Base-by-base conservation (phyloP, 1,140 invertebrate genomes). In the Euglossa dilemma region DNA sequence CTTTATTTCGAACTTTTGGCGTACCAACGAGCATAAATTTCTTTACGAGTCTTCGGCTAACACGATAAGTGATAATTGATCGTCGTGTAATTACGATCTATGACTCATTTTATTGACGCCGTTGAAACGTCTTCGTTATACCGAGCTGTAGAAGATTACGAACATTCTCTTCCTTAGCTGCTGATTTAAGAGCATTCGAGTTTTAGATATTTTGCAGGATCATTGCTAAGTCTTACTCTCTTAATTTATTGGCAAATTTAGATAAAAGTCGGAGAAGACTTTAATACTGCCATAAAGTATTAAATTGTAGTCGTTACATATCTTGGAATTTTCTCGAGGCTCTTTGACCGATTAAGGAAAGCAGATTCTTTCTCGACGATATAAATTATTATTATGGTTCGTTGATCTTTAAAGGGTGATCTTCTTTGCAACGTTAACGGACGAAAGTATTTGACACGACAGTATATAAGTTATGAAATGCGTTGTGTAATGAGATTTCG, bases 401-500 rank as follows among this genome's bases (percentile, higher is more conserved):
- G 14, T 11, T 45, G 36, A 36, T 36, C 36, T 36, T 36, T 36
- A 36, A 36, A 36, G 36, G n/a, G 59, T 6, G 12, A 12, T n/a
- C 6, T n/a, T 2, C 3, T 47, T n/a, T 45, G 11, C 2, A 66
- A 66, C 7, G 23, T 23, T 45, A 8, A n/a, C 0, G n/a, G 6
- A 63, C 1, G n/a, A 23, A 43, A 11, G 23, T 23, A 43, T 43
- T 43, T 23, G 6, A 23, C 43, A 43, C 9, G 16, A 6, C 43
- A 5, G 9, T 20, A 2, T 3, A 23, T 0, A 28, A 54, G 47
- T 83, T 71, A 64, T 11, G 43, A 56, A 85, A 85, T 11, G 16
- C 4, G 0, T 45, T 6, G 20, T 75, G 18, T 23, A 76, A 85
- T 54, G 47, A 18, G 54, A 81, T 76, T 66, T 67, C 47, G 54